Evolutionary conservation across 1,140 invertebrate genomes (phyloP).

Genomic region (Drosophila sturtevanti): DNA sequence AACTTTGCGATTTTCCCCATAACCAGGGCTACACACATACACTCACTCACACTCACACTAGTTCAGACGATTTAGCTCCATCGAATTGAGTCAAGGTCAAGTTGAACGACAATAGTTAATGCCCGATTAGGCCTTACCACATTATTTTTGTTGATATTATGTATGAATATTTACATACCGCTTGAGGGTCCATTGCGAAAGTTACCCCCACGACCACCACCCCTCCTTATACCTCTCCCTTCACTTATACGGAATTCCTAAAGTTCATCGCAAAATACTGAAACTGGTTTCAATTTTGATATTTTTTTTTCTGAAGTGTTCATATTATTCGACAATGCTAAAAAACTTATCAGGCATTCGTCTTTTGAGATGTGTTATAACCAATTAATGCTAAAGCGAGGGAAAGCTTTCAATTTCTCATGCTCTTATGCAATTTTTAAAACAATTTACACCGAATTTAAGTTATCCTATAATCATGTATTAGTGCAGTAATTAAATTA

Average conservation of each 20-base stretch:
- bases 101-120: conserved; percentile 31
- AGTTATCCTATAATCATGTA: too few relatives aligned
- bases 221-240: background rate
- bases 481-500: too few relatives aligned
- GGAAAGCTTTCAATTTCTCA: conserved; percentile 16
- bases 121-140: conserved; percentile 55
- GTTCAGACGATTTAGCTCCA: conserved; percentile 14
- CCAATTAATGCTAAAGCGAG: conserved; percentile 24
- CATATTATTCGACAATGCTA: conserved; percentile 6
- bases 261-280: conserved; percentile 50
- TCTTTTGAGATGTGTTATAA: conserved; percentile 35
- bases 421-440: conserved; percentile 33
- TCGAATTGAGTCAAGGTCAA: conserved; percentile 68
- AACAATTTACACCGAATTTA: too few relatives aligned
- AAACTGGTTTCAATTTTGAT: conserved; percentile 51
- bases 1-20: conserved; percentile 42
- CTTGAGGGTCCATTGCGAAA: conserved; percentile 57
- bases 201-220: background rate
- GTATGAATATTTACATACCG: conserved; percentile 33
- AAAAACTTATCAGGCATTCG: conserved; percentile 38
- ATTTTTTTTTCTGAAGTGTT: conserved; percentile 11
- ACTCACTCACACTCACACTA: background rate
- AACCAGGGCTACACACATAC: conserved; percentile 11
- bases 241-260: conserved; percentile 49
- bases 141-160: conserved; percentile 17